These are phyloP conservation scores for Cyprinodon tularosa DNA, from an alignment of 2,113 vertebrate species.

Conservation along the genomic window DNA sequence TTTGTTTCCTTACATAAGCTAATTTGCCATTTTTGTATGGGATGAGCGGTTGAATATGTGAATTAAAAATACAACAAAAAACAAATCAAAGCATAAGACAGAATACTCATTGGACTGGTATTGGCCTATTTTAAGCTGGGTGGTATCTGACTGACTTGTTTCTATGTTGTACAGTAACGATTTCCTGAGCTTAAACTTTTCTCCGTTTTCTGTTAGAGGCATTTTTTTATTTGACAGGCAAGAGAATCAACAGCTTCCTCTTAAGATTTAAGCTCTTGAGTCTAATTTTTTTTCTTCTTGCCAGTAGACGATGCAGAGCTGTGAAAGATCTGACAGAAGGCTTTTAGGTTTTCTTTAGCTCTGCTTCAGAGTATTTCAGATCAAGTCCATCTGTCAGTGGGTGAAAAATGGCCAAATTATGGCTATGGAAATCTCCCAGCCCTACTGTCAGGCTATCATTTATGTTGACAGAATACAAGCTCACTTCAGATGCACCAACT, in stretches of 20 bases:
- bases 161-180: neutral
- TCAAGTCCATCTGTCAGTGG: neutral
- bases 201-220: neutral
- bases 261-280: neutral
- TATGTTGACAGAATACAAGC: slow-evolving; percentile 19
- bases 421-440: slow-evolving; percentile 12
- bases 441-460: slow-evolving; percentile 36
- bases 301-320: slow-evolving; percentile 2
- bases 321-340: slow-evolving; percentile 16
- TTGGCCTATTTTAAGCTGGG: neutral
- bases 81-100: neutral
- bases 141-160: neutral
- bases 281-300: slow-evolving; percentile 4
- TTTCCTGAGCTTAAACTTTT: neutral
- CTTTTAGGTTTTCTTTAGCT: slow-evolving; percentile 11
- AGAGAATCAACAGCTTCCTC: slow-evolving; percentile 6
- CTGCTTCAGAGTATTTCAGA: neutral
- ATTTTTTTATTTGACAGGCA: neutral
- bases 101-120: neutral
- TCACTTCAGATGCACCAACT: neutral
- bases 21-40: neutral
- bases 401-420: slow-evolving; percentile 10
- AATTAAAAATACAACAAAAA: neutral
- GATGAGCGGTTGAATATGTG: no score
- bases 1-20: neutral